These are phyloP conservation scores for Polydesmus complanatus DNA, from an alignment of 2,888 invertebrate species.

Conservation along the genomic window DNA sequence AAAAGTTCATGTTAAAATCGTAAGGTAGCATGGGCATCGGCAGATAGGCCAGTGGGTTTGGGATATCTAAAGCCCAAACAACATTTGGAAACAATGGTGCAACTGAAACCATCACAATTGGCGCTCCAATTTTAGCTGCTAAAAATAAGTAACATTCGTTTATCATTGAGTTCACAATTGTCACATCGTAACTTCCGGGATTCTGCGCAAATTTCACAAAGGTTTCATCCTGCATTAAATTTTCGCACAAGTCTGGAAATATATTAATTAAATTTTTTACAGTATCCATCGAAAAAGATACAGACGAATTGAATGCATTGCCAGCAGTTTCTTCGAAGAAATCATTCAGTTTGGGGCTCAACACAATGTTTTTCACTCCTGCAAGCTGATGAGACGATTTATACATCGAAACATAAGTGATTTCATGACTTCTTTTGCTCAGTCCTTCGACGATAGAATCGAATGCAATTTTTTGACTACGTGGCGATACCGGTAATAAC, in stretches of 20 bases:
- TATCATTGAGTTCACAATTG: neutral
- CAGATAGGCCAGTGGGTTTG: neutral
- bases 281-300: neutral
- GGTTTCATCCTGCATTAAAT: neutral
- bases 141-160: neutral
- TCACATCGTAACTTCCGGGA: neutral
- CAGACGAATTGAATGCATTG: neutral
- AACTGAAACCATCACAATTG: neutral
- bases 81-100: neutral
- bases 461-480: slow-evolving; percentile 5
- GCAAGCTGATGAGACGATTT: neutral
- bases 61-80: neutral
- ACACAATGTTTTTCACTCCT: neutral
- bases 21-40: neutral
- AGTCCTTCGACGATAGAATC: slow-evolving; percentile 4
- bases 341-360: neutral
- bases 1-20: neutral
- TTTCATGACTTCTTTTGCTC: slow-evolving; percentile 2
- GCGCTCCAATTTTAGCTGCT: neutral
- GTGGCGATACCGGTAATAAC: slow-evolving; percentile 1
- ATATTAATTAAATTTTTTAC: neutral
- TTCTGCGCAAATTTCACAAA: neutral
- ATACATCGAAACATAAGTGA: slow-evolving; percentile 9
- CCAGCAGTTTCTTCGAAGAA: neutral
- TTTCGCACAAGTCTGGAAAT: neutral